Evolutionary conservation across 2,888 invertebrate genomes (phyloP).

Genomic region (Stratiomys singularior): DNA sequence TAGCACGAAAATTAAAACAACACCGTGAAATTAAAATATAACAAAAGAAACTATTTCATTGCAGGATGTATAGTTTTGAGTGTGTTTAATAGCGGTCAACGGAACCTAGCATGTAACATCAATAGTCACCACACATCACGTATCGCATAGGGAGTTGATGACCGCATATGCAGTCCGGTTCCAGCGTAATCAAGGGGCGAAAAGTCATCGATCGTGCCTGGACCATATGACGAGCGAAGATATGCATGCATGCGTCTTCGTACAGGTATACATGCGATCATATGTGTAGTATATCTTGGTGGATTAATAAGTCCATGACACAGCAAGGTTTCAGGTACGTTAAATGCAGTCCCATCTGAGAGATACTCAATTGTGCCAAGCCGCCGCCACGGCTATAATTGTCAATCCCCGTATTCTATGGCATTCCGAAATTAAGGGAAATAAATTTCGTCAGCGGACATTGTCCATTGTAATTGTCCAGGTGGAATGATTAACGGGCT

Average conservation of each 20-base stretch:
- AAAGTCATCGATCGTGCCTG: slow-evolving; percentile 43
- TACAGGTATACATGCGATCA: background rate
- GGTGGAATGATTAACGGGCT: slow-evolving; percentile 41
- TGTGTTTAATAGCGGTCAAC: background rate
- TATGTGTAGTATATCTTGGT: background rate
- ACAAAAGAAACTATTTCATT: background rate
- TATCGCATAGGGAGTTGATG: slow-evolving; percentile 14
- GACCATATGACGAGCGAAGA: slow-evolving; percentile 31
- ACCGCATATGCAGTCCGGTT: slow-evolving; percentile 27
- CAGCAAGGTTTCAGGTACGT: slow-evolving; percentile 1
- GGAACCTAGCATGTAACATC: slow-evolving; percentile 28
- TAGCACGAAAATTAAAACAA: background rate
- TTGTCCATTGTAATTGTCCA: slow-evolving; percentile 25
- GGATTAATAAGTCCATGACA: slow-evolving; percentile 22
- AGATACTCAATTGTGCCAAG: background rate
- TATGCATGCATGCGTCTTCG: background rate
- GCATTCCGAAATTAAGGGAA: slow-evolving; percentile 34
- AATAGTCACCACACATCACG: background rate
- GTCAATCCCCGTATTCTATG: background rate
- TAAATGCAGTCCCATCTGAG: background rate
- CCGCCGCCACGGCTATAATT: too few relatives aligned
- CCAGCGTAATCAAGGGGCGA: slow-evolving; percentile 20
- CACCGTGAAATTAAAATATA: background rate
- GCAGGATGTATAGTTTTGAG: background rate
- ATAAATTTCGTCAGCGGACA: slow-evolving; percentile 29